These are phyloP conservation scores for Diorhabda carinulata DNA, from an alignment of 1,140 invertebrate genomes.

Conservation along the genomic window DNA sequence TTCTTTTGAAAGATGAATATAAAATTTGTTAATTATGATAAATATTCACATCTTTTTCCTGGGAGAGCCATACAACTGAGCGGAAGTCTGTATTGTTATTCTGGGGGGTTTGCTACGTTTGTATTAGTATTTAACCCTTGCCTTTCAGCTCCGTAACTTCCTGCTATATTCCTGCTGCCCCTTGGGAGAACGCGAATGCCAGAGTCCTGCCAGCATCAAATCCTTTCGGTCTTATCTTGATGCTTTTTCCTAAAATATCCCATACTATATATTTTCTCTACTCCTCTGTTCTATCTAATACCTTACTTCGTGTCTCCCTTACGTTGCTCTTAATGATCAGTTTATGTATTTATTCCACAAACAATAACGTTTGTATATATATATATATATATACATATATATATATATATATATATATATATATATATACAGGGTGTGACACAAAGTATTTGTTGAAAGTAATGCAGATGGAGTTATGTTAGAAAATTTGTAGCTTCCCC, in stretches of 20 bases:
- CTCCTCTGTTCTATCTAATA: too few species aligned
- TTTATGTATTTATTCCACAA: too few species aligned
- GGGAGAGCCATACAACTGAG: constrained; percentile 46
- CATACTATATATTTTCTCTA: neutral
- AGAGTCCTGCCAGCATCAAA: constrained; percentile 40
- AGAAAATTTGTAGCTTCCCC: too few species aligned
- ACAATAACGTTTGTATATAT: too few species aligned
- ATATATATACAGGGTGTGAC: too few species aligned
- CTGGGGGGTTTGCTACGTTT: constrained; percentile 40
- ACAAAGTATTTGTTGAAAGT: too few species aligned
- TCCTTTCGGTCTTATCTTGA: constrained; percentile 32
- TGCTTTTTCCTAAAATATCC: constrained; percentile 35
- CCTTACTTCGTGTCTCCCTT: too few species aligned
- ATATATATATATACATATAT: too few species aligned
- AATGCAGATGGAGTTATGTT: too few species aligned
- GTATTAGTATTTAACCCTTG: constrained; percentile 49
- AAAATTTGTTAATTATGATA: constrained; percentile 51
- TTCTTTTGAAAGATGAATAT: constrained; percentile 45
- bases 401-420: too few species aligned
- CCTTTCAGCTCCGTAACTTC: constrained; percentile 45
- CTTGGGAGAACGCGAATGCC: constrained; percentile 35
- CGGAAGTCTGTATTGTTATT: constrained; percentile 48
- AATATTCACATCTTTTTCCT: constrained; percentile 51
- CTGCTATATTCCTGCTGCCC: constrained; percentile 44
- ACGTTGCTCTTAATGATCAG: too few species aligned